Percentiles rank a stretch among this genome's conserved stretches.
These are phyloP conservation scores for Larimichthys polyactis DNA, from an alignment of 2,113 vertebrate genomes.

Conservation along the genomic window DNA sequence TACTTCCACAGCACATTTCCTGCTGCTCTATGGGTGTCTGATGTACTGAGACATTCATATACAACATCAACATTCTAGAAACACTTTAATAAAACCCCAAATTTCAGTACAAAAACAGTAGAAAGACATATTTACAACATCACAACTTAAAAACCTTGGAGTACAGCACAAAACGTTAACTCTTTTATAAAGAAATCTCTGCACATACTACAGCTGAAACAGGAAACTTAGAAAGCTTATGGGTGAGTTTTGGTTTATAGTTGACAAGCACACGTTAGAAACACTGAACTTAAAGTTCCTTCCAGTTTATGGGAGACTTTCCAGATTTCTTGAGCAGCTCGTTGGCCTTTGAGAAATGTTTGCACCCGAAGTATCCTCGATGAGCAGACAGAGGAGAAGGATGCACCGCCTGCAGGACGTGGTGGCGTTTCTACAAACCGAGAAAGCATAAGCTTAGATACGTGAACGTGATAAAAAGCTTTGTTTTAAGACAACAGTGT, in stretches of 20 bases:
- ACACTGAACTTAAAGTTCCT: constrained; percentile 78
- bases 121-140: constrained; percentile 49
- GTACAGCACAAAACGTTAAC: constrained; percentile 12
- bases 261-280: constrained; percentile 17
- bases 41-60: not conserved
- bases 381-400: constrained; percentile 93
- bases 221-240: constrained; percentile 60
- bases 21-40: not conserved
- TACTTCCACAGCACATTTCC: not conserved
- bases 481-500: not conserved
- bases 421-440: constrained; percentile 90
- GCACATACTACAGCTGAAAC: not conserved
- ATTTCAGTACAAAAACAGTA: constrained; percentile 3
- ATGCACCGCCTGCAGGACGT: constrained; percentile 91
- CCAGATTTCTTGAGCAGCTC: constrained; percentile 88
- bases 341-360: constrained; percentile 94
- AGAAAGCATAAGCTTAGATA: not conserved
- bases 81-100: constrained; percentile 40
- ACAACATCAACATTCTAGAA: not conserved
- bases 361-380: constrained; percentile 94
- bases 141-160: constrained; percentile 8
- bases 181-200: constrained; percentile 10
- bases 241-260: constrained; percentile 32
- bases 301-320: constrained; percentile 93
- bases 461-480: not conserved